Evolutionary conservation across 2,113 vertebrate species (phyloP).

Genomic region (Suricata suricatta): DNA sequence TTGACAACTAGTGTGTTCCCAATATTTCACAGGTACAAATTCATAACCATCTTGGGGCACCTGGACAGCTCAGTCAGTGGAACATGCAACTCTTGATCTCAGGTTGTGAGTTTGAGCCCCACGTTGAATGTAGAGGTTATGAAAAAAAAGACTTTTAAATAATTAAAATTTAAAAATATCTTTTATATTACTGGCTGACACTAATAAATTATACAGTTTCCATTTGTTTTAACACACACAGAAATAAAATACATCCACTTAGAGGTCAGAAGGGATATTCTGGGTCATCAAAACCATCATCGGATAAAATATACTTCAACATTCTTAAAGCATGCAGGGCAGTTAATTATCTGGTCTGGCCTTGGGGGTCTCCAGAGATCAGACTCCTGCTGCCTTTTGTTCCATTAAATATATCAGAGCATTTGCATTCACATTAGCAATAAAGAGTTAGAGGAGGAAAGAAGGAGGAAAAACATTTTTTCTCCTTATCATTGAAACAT

Average conservation of each 20-base stretch:
- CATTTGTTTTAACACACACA: neutral
- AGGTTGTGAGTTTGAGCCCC: neutral
- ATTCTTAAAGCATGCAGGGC: neutral
- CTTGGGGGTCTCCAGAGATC: neutral
- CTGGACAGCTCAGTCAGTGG: neutral
- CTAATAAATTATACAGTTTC: neutral
- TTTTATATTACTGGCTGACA: neutral
- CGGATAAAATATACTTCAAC: conserved; percentile 7
- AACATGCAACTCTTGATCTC: neutral
- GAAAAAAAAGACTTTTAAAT: neutral
- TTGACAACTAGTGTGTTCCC: neutral
- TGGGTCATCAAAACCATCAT: neutral
- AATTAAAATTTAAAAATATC: neutral
- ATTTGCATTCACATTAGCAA: neutral
- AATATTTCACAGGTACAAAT: neutral
- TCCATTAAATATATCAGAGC: conserved; percentile 12
- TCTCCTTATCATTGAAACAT: neutral
- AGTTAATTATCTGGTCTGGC: neutral
- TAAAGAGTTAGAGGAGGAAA: neutral
- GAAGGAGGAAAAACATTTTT: neutral
- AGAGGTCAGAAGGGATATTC: neutral
- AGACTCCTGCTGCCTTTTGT: neutral
- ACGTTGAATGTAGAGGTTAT: neutral
- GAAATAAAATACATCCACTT: neutral
- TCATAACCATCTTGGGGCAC: neutral